Base-by-base conservation (phyloP, 2,888 invertebrate genomes). In the Notodonta ziczac region DNA sequence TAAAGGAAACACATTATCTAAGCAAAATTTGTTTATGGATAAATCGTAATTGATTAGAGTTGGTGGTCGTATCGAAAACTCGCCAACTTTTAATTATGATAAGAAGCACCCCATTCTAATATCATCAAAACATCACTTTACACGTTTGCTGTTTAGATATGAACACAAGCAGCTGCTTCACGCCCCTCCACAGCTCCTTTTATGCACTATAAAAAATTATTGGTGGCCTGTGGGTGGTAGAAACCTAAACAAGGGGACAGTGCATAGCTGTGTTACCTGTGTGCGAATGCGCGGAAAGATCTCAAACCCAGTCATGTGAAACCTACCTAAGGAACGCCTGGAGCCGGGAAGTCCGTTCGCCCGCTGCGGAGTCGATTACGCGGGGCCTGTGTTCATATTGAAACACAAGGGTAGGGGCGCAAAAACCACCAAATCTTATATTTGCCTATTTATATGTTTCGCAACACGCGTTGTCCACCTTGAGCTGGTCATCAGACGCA, bases 281-380 rank as follows among this genome's bases (percentile, higher is more conserved):
- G 48, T n/a, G 10, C 48, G 48, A n/a, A n/a, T 48, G 48, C 13
- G 48, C 6, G 48, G 48, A n/a, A 48, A 48, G 48, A 6, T n/a
- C 1, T n/a, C 14, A 14, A n/a, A 3, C 5, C 48, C 48, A 14
- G n/a, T 48, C 48, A 52, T 57, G 51, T 51, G 60, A 5, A 56
- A 60, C 35, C 50, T 60, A 52, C 60, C 60, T 32, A 39, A 24
- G 6, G 51, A 55, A 44, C 50, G 60, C n/a, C 9, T 60, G 24
- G 14, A 32, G 4, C n/a, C 57, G n/a, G 35, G 44, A 2, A 52
- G 35, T 53, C 57, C 53, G 4, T 60, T 60, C 4, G 13, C 14
- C 13, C 51, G 46, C 14, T 52, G 44, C 16, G 60, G 57, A 1
- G 57, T 61, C 2, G 60, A 61, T 10, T 61, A 61, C 40, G 46